Base-by-base conservation (phyloP, 2,888 invertebrate species). In the Orthosia gracilis region DNA sequence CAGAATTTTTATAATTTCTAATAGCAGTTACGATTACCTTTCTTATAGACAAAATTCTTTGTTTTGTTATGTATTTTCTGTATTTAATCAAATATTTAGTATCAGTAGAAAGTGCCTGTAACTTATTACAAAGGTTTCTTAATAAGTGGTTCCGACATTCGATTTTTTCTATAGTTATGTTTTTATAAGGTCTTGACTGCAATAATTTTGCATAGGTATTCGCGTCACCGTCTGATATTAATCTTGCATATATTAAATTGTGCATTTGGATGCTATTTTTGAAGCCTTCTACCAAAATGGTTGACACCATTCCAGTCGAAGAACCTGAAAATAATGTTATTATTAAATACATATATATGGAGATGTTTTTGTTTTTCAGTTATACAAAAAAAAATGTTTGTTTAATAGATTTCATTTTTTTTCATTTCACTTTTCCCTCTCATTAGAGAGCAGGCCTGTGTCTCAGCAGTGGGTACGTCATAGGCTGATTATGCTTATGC, bases 241-340 rank as follows among this genome's bases (percentile, higher is more conserved):
- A 26, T 17, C 47, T 21, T 49, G 62, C 62, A 63, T 63, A 63
- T 23, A 63, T 63, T 63, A 63, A 49, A 52, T 52, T 64, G 15
- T 64, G 31, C 64, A 64, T 64, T 64, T 52, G 31, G 5, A 64
- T 64, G 52, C 52, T 64, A 64, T 64, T 64, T 64, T 64, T 64
- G 18, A 64, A 64, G n/a, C 52, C 64, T 52, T 64, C 52, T 64
- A 64, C 64, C 21, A 64, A 64, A 49, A 31, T 64, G 1, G 18
- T 40, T 15, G 64, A 64, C 64, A 52, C 64, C 64, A 52, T 64
- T 64, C 52, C 50, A 52, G 64, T 64, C n/a, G 64, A 64, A 64
- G 50, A n/a, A 64, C 64, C 52, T 64, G 26, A 31, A 64, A 64
- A 31, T 64, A 64, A 52, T 3, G 3, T n/a, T 5, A 64, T 15